These are phyloP conservation scores for Myodes glareolus DNA, from an alignment of 2,113 vertebrate genomes.

Conservation along the genomic window DNA sequence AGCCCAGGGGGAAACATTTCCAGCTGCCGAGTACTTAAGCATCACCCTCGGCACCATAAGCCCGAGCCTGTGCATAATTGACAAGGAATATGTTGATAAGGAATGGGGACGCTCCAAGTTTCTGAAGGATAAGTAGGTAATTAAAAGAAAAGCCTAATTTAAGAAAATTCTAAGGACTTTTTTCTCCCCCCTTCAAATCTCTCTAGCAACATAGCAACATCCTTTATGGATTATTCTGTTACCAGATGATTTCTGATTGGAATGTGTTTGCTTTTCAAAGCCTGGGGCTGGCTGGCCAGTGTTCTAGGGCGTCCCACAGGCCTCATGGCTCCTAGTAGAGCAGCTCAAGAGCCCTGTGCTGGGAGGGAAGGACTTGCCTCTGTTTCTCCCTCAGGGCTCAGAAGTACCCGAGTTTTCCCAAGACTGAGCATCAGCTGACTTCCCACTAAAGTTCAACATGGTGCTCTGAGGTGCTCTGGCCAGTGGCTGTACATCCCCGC, in stretches of 20 bases:
- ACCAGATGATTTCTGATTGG: conserved; percentile 49
- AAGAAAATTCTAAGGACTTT: conserved; percentile 69
- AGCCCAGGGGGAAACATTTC: conserved; percentile 63
- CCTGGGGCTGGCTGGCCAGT: background rate
- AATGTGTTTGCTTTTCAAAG: conserved; percentile 64
- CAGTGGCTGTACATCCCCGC: background rate
- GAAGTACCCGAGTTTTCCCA: background rate
- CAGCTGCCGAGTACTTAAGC: conserved; percentile 72
- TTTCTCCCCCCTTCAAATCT: background rate
- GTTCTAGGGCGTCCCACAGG: background rate
- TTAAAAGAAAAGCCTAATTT: conserved; percentile 81
- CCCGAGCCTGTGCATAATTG: conserved; percentile 72
- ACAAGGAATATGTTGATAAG: conserved; percentile 78
- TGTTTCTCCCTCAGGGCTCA: background rate
- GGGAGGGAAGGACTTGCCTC: background rate
- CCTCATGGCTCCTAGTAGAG: background rate
- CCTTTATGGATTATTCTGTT: conserved; percentile 64
- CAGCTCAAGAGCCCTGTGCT: background rate
- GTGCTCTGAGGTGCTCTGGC: background rate
- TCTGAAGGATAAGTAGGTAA: conserved; percentile 79
- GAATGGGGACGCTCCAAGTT: conserved; percentile 66
- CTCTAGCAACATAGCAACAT: conserved; percentile 71
- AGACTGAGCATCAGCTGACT: background rate
- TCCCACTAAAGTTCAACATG: background rate
- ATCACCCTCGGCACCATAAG: conserved; percentile 59